Conservation (phyloP, 2,888 invertebrate species). For the Thera obeliscata region DNA sequence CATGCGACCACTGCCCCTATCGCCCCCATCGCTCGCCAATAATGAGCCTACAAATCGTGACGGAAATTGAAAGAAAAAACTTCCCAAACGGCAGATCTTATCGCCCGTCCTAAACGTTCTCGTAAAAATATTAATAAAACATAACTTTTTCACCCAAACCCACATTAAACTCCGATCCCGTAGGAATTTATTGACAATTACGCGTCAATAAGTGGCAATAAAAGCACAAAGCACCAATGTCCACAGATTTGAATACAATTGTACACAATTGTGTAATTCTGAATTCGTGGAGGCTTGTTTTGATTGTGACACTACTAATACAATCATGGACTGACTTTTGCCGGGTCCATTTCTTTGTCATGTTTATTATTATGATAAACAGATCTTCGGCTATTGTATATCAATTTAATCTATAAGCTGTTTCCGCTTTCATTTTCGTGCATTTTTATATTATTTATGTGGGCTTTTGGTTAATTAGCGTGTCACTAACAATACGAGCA, state of each 20-base stretch:
- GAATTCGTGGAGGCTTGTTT: constrained; percentile 81
- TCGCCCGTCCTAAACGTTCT: constrained; percentile 80
- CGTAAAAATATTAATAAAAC: constrained; percentile 85
- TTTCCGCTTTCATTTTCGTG: constrained; percentile 66
- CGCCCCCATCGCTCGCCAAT: constrained; percentile 81
- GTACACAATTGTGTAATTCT: constrained; percentile 82
- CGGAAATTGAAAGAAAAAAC: constrained; percentile 85
- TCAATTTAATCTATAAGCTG: constrained; percentile 65
- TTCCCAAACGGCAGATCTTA: constrained; percentile 82
- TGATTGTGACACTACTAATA: constrained; percentile 77
- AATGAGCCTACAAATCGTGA: constrained; percentile 84
- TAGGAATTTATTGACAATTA: constrained; percentile 85
- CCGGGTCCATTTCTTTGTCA: constrained; percentile 70
- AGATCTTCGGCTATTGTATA: constrained; percentile 69
- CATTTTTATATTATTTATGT: constrained; percentile 41
- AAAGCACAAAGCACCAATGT: constrained; percentile 81
- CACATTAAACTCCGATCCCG: constrained; percentile 83
- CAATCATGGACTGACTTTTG: constrained; percentile 79
- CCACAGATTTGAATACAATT: constrained; percentile 84
- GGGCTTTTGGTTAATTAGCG: constrained; percentile 48
- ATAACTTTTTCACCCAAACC: constrained; percentile 85
- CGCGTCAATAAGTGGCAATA: constrained; percentile 83
- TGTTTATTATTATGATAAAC: constrained; percentile 78
- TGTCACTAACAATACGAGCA: constrained; percentile 37
- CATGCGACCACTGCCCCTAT: constrained; percentile 82